Evolutionary conservation across 2,888 invertebrate species (phyloP), one percentile per base, ranked within the genome.

Genomic region (Scaeva pyrastri): DNA sequence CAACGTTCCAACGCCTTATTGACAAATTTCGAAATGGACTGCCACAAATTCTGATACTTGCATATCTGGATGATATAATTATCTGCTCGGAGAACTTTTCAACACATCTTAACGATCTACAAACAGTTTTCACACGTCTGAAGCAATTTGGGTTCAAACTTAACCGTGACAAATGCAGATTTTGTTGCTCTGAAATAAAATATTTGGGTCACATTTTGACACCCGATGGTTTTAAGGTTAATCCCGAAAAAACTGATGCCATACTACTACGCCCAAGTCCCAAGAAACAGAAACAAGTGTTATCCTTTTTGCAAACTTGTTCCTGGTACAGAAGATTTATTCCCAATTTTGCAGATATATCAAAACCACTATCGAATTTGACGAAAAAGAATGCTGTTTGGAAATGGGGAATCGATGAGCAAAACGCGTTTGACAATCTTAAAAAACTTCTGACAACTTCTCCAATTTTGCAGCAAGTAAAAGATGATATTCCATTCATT

Each of bases 1-100:
- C 41, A 0, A 91, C 91, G 0, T 91, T 92, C 58, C 91, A 91
- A 88, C 52, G 91, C 3, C 82, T 90, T 41, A 92, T 92, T 16
- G 19, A 50, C 8, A 50, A 16, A 19, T 50, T 50, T 7, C 11
- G 19, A 19, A 50, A 50, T 19, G 50, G 19, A 5, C 19, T 50
- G 16, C 50, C 50, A 50, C 50, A 91, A 90, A 91, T 58, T 52
- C 1, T 39, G 41, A 11, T 36, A 19, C 43, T 73, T 3, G 36
- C 31, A 6, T 60, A 39, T 12, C 39, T 62, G 2, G 73, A 60
- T 39, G 23, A 60, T n/a, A 50, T 50, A 19, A 50, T 50, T 19
- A 16, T 19, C n/a, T 50, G 50, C 10, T 50, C n/a, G n/a, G n/a
- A n/a, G n/a, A n/a, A n/a, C n/a, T n/a, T n/a, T n/a, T n/a, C n/a